Evolutionary conservation across 2,888 invertebrate species (phyloP).

Genomic region (Tenthredo notha): DNA sequence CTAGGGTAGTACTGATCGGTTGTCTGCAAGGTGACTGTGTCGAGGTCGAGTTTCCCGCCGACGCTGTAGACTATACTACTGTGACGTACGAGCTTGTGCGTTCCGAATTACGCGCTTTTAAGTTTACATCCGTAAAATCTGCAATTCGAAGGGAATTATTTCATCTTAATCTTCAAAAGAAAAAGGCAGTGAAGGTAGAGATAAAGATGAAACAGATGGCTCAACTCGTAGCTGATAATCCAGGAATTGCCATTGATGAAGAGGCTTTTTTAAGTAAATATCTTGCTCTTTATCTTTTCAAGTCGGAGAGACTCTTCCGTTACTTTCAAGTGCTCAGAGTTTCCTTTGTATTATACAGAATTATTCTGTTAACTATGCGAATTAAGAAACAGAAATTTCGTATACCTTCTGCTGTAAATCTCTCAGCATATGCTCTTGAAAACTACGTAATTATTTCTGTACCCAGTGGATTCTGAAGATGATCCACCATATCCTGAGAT

Average conservation of each 20-base stretch:
- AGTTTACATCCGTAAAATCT: conserved; percentile 83
- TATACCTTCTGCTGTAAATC: neutral
- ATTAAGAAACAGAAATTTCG: neutral
- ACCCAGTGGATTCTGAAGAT: conserved; percentile 81
- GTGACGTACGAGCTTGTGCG: conserved; percentile 77
- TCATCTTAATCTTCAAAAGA: conserved; percentile 80
- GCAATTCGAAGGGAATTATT: conserved; percentile 82
- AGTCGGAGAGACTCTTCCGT: neutral
- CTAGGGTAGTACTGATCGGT: conserved; percentile 79
- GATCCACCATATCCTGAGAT: conserved; percentile 78
- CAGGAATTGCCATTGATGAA: conserved; percentile 82
- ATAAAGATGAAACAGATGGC: conserved; percentile 82
- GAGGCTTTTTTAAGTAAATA: conserved; percentile 82
- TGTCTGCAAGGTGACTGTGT: conserved; percentile 81
- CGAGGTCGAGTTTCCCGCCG: conserved; percentile 79
- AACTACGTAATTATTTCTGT: conserved; percentile 40
- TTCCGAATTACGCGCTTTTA: conserved; percentile 74
- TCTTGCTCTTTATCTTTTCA: neutral
- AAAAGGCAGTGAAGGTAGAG: conserved; percentile 80
- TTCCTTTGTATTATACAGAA: neutral
- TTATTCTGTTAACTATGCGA: neutral
- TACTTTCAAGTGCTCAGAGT: neutral
- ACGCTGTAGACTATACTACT: conserved; percentile 77
- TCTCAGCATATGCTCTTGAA: neutral
- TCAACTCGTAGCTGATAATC: conserved; percentile 80